Evolutionary conservation across 1,140 invertebrate species (phyloP), one percentile per base, ranked within the genome.

Genomic region (Drosophila pachea): DNA sequence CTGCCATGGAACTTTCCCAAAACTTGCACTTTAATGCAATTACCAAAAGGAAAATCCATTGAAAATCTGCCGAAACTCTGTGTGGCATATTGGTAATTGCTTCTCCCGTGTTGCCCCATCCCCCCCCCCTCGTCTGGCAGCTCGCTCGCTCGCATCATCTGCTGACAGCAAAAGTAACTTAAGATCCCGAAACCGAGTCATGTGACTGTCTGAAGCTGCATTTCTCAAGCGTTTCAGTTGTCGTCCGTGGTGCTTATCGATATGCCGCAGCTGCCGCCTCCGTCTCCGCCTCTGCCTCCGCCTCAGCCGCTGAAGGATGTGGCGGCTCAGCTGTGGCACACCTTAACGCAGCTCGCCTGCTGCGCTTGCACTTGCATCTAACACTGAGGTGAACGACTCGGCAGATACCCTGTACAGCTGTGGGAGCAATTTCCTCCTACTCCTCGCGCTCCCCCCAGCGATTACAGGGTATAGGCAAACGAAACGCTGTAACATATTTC

Each of bases 401-500:
- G 36, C 36, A 38, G 36, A 38, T 38, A 38, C 8, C 9, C 11
- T 38, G 8, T 38, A 4, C 7, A 9, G 8, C 36, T 38, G 36
- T 7, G 7, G 3, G 7, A 6, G 7, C 2, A 8, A 3, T 3
- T 12, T 7, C 7, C 4, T 7, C 31, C n/a, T 47, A 12, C 7
- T 0, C n/a, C 7, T 14, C 4, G 4, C 5, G 7, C 29, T 33
- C 7, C 4, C 29, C 31, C n/a, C n/a, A 16, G 7, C 40, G 22
- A 22, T 14, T 49, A 6, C 7, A 55, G 38, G n/a, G 53, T 43
- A 43, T 43, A 5, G n/a, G 70, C 22, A 75, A 68, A 55, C 63
- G 58, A 47, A 62, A 69, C 33, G 59, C 58, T 50, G 42, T 65
- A 77, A 73, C 68, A 82, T 82, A 83, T 83, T 84, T 84, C 81